Evolutionary conservation across 2,888 invertebrate genomes (phyloP).

Genomic region (Drosophila multiciliata): DNA sequence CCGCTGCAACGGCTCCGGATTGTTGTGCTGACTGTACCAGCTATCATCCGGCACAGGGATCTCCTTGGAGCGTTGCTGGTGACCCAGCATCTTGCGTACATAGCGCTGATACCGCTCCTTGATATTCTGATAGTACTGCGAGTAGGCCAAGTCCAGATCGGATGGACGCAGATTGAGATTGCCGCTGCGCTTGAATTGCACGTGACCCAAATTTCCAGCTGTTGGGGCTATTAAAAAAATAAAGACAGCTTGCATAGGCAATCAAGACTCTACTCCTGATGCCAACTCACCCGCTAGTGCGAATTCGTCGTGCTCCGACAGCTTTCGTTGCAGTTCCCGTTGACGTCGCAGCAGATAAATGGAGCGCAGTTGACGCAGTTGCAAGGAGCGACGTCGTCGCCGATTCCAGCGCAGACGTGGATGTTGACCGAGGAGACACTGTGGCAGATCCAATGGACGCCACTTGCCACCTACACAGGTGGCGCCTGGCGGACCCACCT

Average conservation of each 20-base stretch:
- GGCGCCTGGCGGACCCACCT: slow-evolving; percentile 95
- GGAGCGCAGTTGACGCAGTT: slow-evolving; percentile 80
- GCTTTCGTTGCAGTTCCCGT: slow-evolving; percentile 66
- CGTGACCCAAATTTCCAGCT: background rate
- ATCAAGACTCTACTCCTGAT: background rate
- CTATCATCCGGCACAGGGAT: slow-evolving; percentile 66
- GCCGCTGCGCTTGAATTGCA: slow-evolving; percentile 52
- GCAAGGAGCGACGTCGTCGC: slow-evolving; percentile 86
- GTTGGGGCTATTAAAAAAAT: background rate
- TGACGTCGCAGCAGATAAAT: slow-evolving; percentile 77
- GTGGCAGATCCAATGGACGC: slow-evolving; percentile 95
- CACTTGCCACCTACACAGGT: slow-evolving; percentile 97
- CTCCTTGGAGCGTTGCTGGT: slow-evolving; percentile 54
- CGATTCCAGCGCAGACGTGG: slow-evolving; percentile 94
- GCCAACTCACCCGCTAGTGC: slow-evolving; percentile 14
- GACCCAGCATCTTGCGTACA: slow-evolving; percentile 81
- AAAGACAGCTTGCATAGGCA: background rate
- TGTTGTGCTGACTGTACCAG: slow-evolving; percentile 73
- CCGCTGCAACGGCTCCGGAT: slow-evolving; percentile 69
- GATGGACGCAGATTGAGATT: slow-evolving; percentile 54
- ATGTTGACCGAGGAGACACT: slow-evolving; percentile 94
- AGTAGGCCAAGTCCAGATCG: slow-evolving; percentile 80
- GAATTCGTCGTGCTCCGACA: slow-evolving; percentile 49
- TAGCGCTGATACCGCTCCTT: slow-evolving; percentile 83
- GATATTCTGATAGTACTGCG: slow-evolving; percentile 83